Base-by-base conservation (phyloP, 1,140 invertebrate genomes). In the Catajapyx aquilonaris region DNA sequence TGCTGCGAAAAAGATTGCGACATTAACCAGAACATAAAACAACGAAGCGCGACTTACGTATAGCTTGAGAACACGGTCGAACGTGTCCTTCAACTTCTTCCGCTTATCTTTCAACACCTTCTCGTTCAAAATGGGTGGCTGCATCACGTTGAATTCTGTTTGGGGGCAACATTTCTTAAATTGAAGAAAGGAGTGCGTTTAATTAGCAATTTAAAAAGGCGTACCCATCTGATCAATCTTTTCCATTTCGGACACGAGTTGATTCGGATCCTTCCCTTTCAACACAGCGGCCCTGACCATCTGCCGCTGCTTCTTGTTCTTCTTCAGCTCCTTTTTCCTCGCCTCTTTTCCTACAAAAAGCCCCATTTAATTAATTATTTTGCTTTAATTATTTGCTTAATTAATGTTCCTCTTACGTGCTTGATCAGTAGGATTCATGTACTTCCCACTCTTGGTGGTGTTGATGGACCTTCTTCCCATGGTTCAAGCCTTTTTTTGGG, bases 391-490 rank as follows among this genome's bases (percentile, higher is more conserved):
- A 10, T 13, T 3, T 4, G n/a, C 37, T 22, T 17, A 10, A 23
- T n/a, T 32, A 34, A 18, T 30, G 15, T 34, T 2, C 18, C 55
- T 83, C 84, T 81, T 76, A 88, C 87, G 64, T 38, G 88, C 90
- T 76, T 95, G 90, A 62, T 97, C 91, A 4, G 90, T 95, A 17
- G 91, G 91, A 64, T 97, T 96, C 88, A 96, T 96, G 50, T 91
- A 96, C 72, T 96, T 96, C 53, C 91, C 91, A 90, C 88, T 94
- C 69, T 96, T 96, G 20, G 91, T 96, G 74, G 87, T 93, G 64
- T 91, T 95, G 47, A 94, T 94, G 32, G 87, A 93, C 46, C 90
- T 68, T 42, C 87, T 71, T 35, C 88, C 88, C 88, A 94, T 95
- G 48, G 66, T 78, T 44, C 4, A 30, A 34, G 32, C 13, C 23